Conservation (phyloP, 2,113 vertebrate species). For the Heterochromis multidens region DNA sequence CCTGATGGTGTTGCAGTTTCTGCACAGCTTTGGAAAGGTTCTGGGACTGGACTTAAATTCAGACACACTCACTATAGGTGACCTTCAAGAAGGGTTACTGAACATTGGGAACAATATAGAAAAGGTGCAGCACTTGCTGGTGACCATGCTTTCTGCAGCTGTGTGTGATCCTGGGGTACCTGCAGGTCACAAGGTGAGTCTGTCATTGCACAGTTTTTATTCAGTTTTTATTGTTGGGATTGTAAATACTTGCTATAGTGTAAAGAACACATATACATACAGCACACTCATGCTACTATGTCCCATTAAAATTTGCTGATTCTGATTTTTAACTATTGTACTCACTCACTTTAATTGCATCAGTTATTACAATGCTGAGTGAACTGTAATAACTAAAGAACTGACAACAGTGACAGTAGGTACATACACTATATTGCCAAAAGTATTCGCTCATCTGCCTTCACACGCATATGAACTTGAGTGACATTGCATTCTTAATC, state of each 20-base stretch:
- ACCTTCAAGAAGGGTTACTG: constrained; percentile 90
- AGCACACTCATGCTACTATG: neutral
- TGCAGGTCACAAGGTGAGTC: constrained; percentile 86
- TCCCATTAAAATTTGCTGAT: neutral
- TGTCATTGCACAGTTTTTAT: neutral
- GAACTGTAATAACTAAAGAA: neutral
- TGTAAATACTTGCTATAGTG: neutral
- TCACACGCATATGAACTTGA: no score
- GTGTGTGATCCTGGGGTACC: constrained; percentile 91
- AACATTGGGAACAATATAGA: constrained; percentile 84
- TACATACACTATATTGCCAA: no score
- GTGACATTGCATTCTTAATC: no score
- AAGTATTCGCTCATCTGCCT: no score
- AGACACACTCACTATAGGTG: constrained; percentile 80
- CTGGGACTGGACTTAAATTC: constrained; percentile 83
- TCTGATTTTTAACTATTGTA: neutral
- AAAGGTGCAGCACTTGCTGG: constrained; percentile 89
- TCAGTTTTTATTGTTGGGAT: neutral
- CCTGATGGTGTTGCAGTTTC: constrained; percentile 93
- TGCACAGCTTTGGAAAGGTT: constrained; percentile 91
- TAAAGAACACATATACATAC: neutral
- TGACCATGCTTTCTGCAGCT: constrained; percentile 87
- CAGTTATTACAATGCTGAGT: neutral
- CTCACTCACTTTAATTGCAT: neutral
- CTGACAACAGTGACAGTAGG: neutral